Percentiles rank a stretch among this genome's conserved stretches.
Evolutionary conservation across 2,113 vertebrate genomes (phyloP).

Genomic region (Paradisaea rubra): DNA sequence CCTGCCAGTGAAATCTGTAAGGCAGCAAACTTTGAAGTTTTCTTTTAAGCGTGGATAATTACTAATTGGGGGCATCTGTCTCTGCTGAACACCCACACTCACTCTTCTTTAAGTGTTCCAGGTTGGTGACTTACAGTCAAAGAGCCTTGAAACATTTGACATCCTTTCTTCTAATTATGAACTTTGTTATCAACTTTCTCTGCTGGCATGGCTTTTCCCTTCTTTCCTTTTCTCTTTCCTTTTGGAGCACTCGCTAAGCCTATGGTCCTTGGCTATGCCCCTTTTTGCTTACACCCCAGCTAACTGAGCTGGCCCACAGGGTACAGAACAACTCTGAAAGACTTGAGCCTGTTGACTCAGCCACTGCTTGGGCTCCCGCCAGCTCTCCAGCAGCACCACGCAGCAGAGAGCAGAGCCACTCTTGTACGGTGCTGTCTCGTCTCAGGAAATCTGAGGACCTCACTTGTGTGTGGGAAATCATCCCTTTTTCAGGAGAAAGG

Average conservation of each 20-base stretch:
- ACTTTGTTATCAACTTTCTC: background rate
- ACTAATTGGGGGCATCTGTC: constrained; percentile 43
- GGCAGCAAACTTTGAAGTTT: constrained; percentile 20
- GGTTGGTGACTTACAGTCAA: constrained; percentile 14
- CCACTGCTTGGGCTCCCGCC: rapidly evolving
- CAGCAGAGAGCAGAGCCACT: background rate
- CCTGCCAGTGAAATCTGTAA: constrained; percentile 40
- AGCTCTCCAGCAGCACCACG: rapidly evolving
- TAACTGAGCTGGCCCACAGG: background rate
- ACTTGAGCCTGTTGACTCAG: background rate
- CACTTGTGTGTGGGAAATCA: background rate
- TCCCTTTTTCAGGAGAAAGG: background rate
- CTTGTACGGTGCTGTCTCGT: background rate
- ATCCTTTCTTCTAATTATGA: background rate
- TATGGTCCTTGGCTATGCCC: rapidly evolving
- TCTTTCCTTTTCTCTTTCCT: background rate
- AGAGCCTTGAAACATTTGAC: background rate
- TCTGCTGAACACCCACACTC: constrained; percentile 15
- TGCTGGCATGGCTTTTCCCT: background rate
- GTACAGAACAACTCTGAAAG: background rate
- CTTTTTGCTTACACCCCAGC: background rate
- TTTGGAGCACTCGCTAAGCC: background rate
- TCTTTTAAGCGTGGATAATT: constrained; percentile 31
- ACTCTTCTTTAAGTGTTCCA: constrained; percentile 10
- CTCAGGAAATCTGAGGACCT: background rate